Percentiles rank a stretch among this genome's conserved stretches.
phyloP scores from a whole-genome alignment of 2,113 vertebrate genomes.

The Gnathonemus echidnorhynchus region DNA sequence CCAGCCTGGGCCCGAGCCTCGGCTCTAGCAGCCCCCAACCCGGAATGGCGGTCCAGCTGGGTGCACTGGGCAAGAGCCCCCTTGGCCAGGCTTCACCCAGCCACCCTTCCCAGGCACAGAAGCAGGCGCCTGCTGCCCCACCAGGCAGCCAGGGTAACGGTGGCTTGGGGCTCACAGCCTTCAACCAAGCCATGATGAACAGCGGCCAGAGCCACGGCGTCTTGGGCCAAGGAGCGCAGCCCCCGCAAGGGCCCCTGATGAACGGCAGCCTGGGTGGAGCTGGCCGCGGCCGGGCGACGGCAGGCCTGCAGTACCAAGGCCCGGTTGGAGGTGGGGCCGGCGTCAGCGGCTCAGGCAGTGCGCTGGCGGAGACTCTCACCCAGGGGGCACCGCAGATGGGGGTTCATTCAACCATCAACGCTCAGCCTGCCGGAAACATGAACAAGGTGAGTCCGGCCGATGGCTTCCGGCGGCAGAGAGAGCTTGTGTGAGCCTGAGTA shows the following conservation, averaged over 20 bases:
- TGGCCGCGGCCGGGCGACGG: constrained; percentile 76
- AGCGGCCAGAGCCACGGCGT: constrained; percentile 80
- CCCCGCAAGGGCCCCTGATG: constrained; percentile 83
- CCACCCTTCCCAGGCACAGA: constrained; percentile 85
- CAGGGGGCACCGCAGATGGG: constrained; percentile 86
- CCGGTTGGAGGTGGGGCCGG: constrained; percentile 61
- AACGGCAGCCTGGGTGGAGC: constrained; percentile 85
- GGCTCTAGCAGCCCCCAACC: constrained; percentile 75
- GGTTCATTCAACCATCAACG: constrained; percentile 57
- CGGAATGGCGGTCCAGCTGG: constrained; percentile 60
- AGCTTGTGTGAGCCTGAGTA: not conserved
- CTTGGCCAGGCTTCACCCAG: constrained; percentile 77
- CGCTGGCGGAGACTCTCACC: constrained; percentile 86
- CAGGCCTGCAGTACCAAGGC: constrained; percentile 78
- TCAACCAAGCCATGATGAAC: constrained; percentile 83
- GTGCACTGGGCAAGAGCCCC: constrained; percentile 73
- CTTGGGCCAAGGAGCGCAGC: constrained; percentile 72
- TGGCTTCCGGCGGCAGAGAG: not conserved
- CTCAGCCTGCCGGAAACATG: constrained; percentile 81
- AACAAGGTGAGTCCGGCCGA: constrained; percentile 76
- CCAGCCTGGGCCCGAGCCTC: constrained; percentile 68
- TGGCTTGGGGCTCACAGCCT: constrained; percentile 82
- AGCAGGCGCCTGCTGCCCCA: constrained; percentile 64
- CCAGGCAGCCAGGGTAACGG: constrained; percentile 69
- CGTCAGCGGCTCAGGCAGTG: constrained; percentile 64